Conservation (phyloP, 2,888 invertebrate species). For the Pammene fasciana region DNA sequence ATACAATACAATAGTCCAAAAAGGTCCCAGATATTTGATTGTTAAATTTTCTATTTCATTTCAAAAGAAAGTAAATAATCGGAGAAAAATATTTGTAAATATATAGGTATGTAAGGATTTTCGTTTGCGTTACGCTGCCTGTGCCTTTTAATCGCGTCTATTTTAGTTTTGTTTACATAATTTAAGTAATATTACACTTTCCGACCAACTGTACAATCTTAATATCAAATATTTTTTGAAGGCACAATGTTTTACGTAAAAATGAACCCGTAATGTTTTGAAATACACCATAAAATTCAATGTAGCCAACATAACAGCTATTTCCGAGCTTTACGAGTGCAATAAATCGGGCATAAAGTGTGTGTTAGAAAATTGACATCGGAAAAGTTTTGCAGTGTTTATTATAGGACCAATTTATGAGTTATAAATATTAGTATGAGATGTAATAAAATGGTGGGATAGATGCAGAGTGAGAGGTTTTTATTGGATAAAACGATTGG, state of each 20-base stretch:
- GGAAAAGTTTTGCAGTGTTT: slow-evolving; percentile 30
- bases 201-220: background rate
- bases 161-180: too few species aligned
- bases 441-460: slow-evolving; percentile 11
- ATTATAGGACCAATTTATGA: slow-evolving; percentile 21
- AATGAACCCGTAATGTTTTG: slow-evolving; percentile 42
- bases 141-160: too few species aligned
- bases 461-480: background rate
- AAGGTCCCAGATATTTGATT: too few species aligned
- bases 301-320: slow-evolving; percentile 26
- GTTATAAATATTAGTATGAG: slow-evolving; percentile 22
- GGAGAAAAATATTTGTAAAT: too few species aligned
- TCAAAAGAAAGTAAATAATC: too few species aligned
- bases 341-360: slow-evolving; percentile 35
- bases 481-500: background rate
- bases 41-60: too few species aligned
- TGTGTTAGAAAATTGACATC: slow-evolving; percentile 36
- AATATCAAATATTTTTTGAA: slow-evolving; percentile 11
- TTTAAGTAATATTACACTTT: too few species aligned
- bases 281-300: slow-evolving; percentile 45
- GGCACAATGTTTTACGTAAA: slow-evolving; percentile 37
- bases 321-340: slow-evolving; percentile 27
- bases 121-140: too few species aligned
- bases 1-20: too few species aligned
- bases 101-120: too few species aligned